Evolutionary conservation across 2,797 vertebrate genomes (phyloP), one percentile per base, ranked within the genome.

Genomic region (Chiroxiphia lanceolata): DNA sequence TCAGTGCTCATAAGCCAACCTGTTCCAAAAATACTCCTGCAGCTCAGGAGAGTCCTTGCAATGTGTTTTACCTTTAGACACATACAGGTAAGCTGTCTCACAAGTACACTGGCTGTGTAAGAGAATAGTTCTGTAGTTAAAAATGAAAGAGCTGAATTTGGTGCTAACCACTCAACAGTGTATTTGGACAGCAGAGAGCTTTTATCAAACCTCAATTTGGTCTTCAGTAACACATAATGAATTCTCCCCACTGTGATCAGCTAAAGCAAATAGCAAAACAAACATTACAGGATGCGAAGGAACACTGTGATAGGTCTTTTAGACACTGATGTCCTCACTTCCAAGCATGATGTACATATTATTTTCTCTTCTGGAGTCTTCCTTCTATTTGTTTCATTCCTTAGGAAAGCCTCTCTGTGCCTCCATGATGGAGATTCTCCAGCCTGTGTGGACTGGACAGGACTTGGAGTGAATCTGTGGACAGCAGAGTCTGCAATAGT

Each of bases 21-120:
- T 31, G 17, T 34, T 40, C 50, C 61, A 79, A 51, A 78, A 68
- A 50, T 6, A 12, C 31, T 65, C 34, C 80, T 81, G 79, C 47
- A 75, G 33, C 63, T 81, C 61, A 51, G 29, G 54, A 61, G 50
- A 12, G 45, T 13, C 29, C 34, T 56, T 33, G 51, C 36, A 68
- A 34, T 47, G 15, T 44, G 29, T 31, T 75, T 75, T 87, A 26
- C 54, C 27, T 69, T 57, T 12, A 92, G 31, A 54, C 21, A 6
- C 0, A 10, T 6, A 10, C 22, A 15, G 3, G 1, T 31, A 14
- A 31, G 20, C 22, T 25, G 31, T 72, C 64, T 87, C 15, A 3
- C 23, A 53, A 38, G 7, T 13, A 6, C 20, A 13, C 6, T 3
- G 9, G 25, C 22, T 44, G 27, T 38, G 38, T 10, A 65, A 72